These are phyloP conservation scores for Halocynthia aurantium DNA, from an alignment of 23 tunicate genomes.

Conservation along the genomic window DNA sequence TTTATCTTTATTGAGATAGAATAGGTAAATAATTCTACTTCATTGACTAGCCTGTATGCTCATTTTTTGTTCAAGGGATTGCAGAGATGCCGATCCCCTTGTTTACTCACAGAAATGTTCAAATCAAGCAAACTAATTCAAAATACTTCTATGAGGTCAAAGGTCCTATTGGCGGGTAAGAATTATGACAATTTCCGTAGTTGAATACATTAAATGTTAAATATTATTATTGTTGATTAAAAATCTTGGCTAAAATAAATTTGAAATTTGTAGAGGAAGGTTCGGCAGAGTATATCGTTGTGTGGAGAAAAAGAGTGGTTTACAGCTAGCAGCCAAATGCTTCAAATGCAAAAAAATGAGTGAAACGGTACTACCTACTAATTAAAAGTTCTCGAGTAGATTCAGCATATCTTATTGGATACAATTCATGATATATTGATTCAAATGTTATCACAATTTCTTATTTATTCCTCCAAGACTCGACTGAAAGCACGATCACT, in stretches of 20 bases:
- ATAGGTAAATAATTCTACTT: background rate
- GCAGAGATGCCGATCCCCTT: constrained; percentile 38
- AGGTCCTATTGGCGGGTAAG: constrained; percentile 83
- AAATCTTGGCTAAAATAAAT: background rate
- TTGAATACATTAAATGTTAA: background rate
- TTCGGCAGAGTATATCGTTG: constrained; percentile 84
- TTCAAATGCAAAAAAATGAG: constrained; percentile 68
- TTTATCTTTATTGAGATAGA: background rate
- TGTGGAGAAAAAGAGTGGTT: constrained; percentile 79
- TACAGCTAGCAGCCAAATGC: constrained; percentile 77
- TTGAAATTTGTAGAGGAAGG: constrained; percentile 51
- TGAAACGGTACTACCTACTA: constrained; percentile 21
- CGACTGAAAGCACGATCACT: constrained; percentile 54
- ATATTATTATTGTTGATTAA: background rate
- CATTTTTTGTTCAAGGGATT: constrained; percentile 37
- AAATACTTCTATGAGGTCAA: constrained; percentile 86
- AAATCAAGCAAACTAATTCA: constrained; percentile 64
- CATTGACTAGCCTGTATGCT: no score
- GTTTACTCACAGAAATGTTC: constrained; percentile 54
- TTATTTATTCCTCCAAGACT: constrained; percentile 19
- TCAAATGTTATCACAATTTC: background rate
- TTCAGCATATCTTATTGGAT: no score
- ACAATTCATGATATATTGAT: background rate
- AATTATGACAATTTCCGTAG: background rate
- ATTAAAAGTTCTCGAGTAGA: background rate